Conservation (phyloP, 2,113 vertebrate genomes). For the Natator depressus region DNA sequence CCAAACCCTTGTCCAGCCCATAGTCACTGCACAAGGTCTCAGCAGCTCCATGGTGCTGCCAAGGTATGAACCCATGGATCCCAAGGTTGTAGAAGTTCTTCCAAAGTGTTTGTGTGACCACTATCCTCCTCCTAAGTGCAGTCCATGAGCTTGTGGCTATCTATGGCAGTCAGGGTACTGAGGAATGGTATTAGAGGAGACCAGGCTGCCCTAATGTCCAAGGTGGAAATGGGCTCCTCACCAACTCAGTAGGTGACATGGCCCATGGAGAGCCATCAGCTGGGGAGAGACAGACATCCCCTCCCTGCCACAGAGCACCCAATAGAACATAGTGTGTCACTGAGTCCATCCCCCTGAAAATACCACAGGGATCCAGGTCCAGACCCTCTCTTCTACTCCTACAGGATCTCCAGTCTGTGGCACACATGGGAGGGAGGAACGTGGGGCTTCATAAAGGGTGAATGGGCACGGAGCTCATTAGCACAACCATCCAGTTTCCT, state of each 20-base stretch:
- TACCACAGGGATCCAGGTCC: background rate
- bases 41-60: background rate
- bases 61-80: background rate
- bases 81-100: background rate
- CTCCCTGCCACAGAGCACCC: background rate
- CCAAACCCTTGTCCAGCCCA: background rate
- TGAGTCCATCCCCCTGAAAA: background rate
- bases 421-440: fast-evolving
- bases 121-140: background rate
- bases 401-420: background rate
- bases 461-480: background rate
- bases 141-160: background rate
- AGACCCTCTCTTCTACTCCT: background rate
- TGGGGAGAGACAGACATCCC: background rate
- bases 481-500: background rate
- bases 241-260: background rate
- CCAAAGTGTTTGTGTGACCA: background rate
- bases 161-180: background rate
- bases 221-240: background rate
- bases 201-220: background rate
- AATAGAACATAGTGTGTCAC: background rate
- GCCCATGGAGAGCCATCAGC: background rate
- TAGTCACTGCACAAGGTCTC: background rate
- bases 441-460: background rate
- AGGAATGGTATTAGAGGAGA: background rate